Percentiles rank a stretch among this genome's conserved stretches.
Evolutionary conservation across 2,888 invertebrate species (phyloP).

Genomic region (Hydrotaea diabolus): DNA sequence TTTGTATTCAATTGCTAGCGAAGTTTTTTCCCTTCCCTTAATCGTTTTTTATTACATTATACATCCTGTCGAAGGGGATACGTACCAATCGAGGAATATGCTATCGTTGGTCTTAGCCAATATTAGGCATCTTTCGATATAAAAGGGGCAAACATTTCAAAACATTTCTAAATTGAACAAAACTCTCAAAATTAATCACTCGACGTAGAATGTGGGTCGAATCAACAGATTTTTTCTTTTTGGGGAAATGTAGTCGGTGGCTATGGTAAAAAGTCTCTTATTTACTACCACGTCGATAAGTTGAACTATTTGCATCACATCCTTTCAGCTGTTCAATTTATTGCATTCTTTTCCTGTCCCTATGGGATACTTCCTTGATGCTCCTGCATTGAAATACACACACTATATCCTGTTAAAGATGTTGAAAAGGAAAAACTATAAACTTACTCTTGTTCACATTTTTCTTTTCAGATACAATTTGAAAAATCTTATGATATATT

Average conservation of each 20-base stretch:
- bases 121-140: not conserved
- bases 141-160: not conserved
- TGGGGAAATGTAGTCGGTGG: not conserved
- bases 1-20: slow-evolving; percentile 51
- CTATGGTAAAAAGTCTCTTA: not conserved
- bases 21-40: slow-evolving; percentile 41
- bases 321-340: not conserved
- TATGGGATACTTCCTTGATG: not conserved
- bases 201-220: not conserved
- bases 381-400: not conserved
- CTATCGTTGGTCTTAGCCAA: slow-evolving; percentile 12
- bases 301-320: not conserved
- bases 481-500: slow-evolving; percentile 79
- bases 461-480: slow-evolving; percentile 77
- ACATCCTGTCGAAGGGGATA: slow-evolving; percentile 36
- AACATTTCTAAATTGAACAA: slow-evolving; percentile 1
- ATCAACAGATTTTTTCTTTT: not conserved
- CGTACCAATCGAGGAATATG: slow-evolving; percentile 3
- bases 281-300: not conserved
- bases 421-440: not conserved
- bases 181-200: not conserved
- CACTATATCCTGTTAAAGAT: not conserved
- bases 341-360: not conserved
- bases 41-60: slow-evolving; percentile 47
- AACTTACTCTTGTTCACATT: slow-evolving; percentile 21